A percentile compares a stretch with the other conserved stretches of the same genome.
phyloP scores from a whole-genome alignment of 2,888 invertebrate species.

The Cheilosia vernalis region DNA sequence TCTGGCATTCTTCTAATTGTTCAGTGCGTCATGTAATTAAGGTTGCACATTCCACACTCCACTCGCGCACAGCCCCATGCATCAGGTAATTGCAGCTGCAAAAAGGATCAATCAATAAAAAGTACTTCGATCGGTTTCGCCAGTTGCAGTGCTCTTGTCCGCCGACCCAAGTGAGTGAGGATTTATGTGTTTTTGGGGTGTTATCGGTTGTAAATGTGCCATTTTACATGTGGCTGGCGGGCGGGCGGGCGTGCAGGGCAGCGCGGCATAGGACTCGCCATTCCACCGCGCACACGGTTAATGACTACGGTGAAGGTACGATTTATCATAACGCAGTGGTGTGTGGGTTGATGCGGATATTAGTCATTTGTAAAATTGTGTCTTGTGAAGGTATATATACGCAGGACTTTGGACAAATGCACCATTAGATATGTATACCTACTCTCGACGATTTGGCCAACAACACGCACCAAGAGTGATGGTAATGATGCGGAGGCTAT shows the following conservation, averaged over 20 bases:
- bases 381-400: constrained; percentile 12
- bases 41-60: constrained; percentile 43
- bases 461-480: constrained; percentile 30
- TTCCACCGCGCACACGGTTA: constrained; percentile 58
- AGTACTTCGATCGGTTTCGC: constrained; percentile 69
- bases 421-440: constrained; percentile 13
- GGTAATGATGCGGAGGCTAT: constrained; percentile 13
- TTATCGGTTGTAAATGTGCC: constrained; percentile 73
- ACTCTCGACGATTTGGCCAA: constrained; percentile 2
- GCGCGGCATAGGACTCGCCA: constrained; percentile 5
- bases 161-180: constrained; percentile 51
- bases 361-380: constrained; percentile 66
- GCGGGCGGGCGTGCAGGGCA: neutral
- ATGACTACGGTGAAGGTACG: constrained; percentile 71
- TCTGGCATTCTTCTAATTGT: constrained; percentile 67
- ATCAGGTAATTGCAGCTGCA: constrained; percentile 71
- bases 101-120: constrained; percentile 75
- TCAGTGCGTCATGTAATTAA: constrained; percentile 74
- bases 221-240: constrained; percentile 47
- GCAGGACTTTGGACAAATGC: constrained; percentile 42
- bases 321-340: constrained; percentile 70
- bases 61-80: neutral
- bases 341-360: constrained; percentile 75
- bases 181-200: constrained; percentile 75
- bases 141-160: constrained; percentile 15